These are phyloP conservation scores for zebrafish (Danio rerio) DNA, from an alignment of 2,113 vertebrate genomes.

Conservation along the genomic window GRCz12tu NC_133191.1:21272001-21272500, in stretches of 20 bases:
- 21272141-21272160: not conserved
- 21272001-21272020: not conserved
- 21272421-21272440: no score
- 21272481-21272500: no score
- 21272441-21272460: no score
- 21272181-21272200: not conserved
- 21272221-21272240: not conserved
- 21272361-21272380: no score
- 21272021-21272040: not conserved
- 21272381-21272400: no score
- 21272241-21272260: not conserved
- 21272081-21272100: not conserved
- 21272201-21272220: not conserved
- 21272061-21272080: not conserved
- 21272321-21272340: no score
- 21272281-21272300: not conserved
- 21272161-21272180: not conserved
- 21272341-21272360: no score
- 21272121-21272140: conserved; percentile 14
- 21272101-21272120: not conserved
- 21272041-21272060: not conserved
- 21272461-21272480: no score
- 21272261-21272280: not conserved
- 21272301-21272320: not conserved
- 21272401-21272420: no score